A percentile compares a stretch with the other conserved stretches of the same genome.
Evolutionary conservation across 64 coral and sea anemone species (phyloP).

Genomic region (Stichodactyla helianthus): DNA sequence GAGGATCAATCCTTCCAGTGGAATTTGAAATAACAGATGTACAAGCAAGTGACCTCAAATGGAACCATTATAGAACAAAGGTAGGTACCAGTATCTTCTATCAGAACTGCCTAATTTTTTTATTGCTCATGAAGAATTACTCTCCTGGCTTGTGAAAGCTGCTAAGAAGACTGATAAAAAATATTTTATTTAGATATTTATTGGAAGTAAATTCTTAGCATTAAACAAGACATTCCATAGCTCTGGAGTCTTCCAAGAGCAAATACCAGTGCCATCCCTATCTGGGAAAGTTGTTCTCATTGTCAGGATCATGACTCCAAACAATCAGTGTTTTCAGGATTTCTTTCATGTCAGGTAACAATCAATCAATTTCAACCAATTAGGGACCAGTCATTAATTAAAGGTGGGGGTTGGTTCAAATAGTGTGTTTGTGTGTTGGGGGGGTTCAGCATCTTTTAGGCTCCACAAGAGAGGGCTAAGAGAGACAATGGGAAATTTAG

Average conservation of each 20-base stretch:
- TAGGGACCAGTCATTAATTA: not conserved
- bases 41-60: slow-evolving; percentile 48
- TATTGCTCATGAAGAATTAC: no score
- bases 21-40: slow-evolving; percentile 63
- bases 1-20: slow-evolving; percentile 28
- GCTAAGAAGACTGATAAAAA: no score
- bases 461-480: no score
- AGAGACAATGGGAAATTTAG: no score
- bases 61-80: slow-evolving; percentile 54
- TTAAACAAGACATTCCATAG: slow-evolving; percentile 39
- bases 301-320: slow-evolving; percentile 32
- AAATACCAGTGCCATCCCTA: slow-evolving; percentile 6
- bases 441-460: no score
- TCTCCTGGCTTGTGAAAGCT: no score
- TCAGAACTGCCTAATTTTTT: no score
- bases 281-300: slow-evolving; percentile 18
- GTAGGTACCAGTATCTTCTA: not conserved
- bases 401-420: not conserved
- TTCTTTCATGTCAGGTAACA: slow-evolving; percentile 44
- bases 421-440: not conserved
- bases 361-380: not conserved
- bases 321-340: slow-evolving; percentile 43
- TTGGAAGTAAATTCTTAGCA: slow-evolving; percentile 28
- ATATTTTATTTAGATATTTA: slow-evolving; percentile 22
- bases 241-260: slow-evolving; percentile 38